A percentile compares a stretch with the other conserved stretches of the same genome.
Evolutionary conservation across 1,140 invertebrate genomes (phyloP).

Genomic region (Archegozetes longisetosus): DNA sequence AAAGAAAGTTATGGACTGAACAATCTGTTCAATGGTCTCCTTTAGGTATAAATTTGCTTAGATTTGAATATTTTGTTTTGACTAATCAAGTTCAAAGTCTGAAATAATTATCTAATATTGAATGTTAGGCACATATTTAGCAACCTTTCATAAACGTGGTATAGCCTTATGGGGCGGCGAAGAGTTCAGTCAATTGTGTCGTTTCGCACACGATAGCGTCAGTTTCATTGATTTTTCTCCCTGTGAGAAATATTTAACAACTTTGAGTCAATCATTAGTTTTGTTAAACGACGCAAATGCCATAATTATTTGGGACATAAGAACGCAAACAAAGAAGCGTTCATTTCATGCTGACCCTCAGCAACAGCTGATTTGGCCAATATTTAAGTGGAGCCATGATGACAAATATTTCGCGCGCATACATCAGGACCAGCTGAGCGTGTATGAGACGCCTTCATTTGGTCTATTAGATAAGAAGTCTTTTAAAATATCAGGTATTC

Average conservation of each 20-base stretch:
- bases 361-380: constrained; percentile 49
- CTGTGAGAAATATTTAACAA: constrained; percentile 87
- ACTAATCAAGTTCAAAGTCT: background rate
- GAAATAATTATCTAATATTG: background rate
- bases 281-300: constrained; percentile 36
- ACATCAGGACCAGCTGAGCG: constrained; percentile 51
- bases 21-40: constrained; percentile 16
- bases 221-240: constrained; percentile 96
- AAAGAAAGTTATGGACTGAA: constrained; percentile 37
- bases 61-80: constrained; percentile 15
- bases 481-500: constrained; percentile 73
- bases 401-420: constrained; percentile 90
- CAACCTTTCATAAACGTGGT: constrained; percentile 87
- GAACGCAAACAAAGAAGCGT: constrained; percentile 75
- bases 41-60: background rate
- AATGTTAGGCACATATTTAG: constrained; percentile 80
- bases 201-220: constrained; percentile 75
- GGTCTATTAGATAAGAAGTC: constrained; percentile 84
- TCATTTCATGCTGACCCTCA: constrained; percentile 63
- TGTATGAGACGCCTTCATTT: constrained; percentile 92
- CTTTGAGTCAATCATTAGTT: constrained; percentile 49
- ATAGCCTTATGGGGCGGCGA: constrained; percentile 94
- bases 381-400: constrained; percentile 93
- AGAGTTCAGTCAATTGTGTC: constrained; percentile 74
- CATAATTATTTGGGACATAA: constrained; percentile 83